Percentiles rank a stretch among this genome's conserved stretches.
These are phyloP conservation scores for Ptilorrhoa leucosticta DNA, from an alignment of 2,113 vertebrate genomes.

Conservation along the genomic window DNA sequence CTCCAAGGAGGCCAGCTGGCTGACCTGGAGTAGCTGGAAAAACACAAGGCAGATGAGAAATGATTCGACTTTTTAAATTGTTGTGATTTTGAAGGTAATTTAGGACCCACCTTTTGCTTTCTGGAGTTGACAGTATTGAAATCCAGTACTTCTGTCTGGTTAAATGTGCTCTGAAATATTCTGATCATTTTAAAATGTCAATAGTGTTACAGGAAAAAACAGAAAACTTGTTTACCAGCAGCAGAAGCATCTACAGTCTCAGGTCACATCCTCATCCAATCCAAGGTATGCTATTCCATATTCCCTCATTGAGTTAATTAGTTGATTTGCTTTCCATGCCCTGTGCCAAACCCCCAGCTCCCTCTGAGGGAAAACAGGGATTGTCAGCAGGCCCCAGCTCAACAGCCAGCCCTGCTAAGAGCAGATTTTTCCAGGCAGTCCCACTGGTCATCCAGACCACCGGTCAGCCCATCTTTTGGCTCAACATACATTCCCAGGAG, in stretches of 20 bases:
- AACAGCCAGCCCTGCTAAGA: not conserved
- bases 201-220: not conserved
- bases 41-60: conserved; percentile 1
- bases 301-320: conserved; percentile 24
- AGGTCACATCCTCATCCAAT: conserved; percentile 11
- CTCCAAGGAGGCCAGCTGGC: not conserved
- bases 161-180: conserved; percentile 33
- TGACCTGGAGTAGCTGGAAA: not conserved
- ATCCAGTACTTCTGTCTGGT: conserved; percentile 28
- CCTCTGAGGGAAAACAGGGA: not conserved
- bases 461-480: not conserved
- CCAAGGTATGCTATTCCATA: not conserved
- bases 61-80: not conserved
- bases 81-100: conserved; percentile 21
- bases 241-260: not conserved
- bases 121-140: not conserved
- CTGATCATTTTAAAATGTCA: conserved; percentile 32
- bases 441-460: not conserved
- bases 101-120: conserved; percentile 14
- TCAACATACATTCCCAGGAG: not conserved
- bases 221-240: conserved; percentile 44
- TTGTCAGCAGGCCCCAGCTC: not conserved
- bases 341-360: not conserved
- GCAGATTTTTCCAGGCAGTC: not conserved
- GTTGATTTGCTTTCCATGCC: conserved; percentile 24